phyloP scores from a whole-genome alignment of 2,113 vertebrate genomes.

The Merops nubicus region DNA sequence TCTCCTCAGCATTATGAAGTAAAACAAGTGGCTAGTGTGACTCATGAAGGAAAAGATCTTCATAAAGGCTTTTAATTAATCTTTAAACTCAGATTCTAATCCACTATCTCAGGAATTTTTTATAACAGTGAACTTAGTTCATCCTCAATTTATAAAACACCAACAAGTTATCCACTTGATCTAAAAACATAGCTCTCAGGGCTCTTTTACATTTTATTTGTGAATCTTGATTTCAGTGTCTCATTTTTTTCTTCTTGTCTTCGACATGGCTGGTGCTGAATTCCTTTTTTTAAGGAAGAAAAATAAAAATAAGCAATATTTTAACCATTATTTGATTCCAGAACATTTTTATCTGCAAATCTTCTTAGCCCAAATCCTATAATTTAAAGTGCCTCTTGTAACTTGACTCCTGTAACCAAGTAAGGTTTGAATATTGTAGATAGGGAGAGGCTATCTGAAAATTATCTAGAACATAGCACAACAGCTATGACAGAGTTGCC shows the following conservation, averaged over 20 bases:
- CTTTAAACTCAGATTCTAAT: neutral
- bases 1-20: neutral
- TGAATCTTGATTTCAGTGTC: neutral
- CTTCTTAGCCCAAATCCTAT: neutral
- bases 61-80: neutral
- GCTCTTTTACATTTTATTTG: neutral
- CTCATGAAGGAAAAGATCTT: neutral
- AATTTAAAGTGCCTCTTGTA: neutral
- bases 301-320: neutral
- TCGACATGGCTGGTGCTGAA: neutral
- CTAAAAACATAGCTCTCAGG: neutral
- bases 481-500: too few relatives aligned
- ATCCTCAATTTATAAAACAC: neutral
- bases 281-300: neutral
- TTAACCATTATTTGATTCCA: neutral
- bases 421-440: neutral
- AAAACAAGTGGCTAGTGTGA: neutral
- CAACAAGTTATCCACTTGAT: neutral
- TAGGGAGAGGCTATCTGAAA: accelerated
- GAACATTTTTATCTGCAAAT: neutral
- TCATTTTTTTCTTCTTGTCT: neutral
- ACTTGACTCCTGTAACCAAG: neutral
- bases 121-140: neutral
- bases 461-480: too few relatives aligned
- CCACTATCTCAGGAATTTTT: neutral